Evolutionary conservation across 2,888 invertebrate species (phyloP).

Genomic region (Notodonta ziczac): DNA sequence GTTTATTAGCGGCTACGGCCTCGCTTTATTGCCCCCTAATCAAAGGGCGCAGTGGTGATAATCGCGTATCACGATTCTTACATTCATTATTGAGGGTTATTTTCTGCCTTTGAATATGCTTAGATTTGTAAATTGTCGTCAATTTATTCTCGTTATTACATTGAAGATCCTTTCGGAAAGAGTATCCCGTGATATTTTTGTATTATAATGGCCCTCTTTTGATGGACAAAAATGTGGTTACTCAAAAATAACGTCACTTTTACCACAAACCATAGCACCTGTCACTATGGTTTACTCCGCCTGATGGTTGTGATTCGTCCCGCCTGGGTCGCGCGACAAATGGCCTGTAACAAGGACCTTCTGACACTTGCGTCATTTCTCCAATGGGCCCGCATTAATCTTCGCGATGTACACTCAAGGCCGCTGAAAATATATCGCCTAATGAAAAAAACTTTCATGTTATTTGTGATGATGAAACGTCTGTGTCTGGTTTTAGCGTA

Average conservation of each 20-base stretch:
- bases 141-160: not conserved
- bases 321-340: constrained; percentile 28
- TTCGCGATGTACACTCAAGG: constrained; percentile 19
- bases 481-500: no score
- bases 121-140: not conserved
- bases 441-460: not conserved
- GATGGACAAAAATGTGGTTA: not conserved
- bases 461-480: not conserved
- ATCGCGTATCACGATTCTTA: not conserved
- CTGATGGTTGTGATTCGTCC: constrained; percentile 34
- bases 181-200: no score
- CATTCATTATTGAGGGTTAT: not conserved
- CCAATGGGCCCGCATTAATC: constrained; percentile 35
- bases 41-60: not conserved
- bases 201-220: not conserved
- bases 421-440: constrained; percentile 16
- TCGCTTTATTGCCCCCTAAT: not conserved
- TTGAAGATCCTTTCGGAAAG: no score
- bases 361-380: constrained; percentile 28
- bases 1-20: not conserved
- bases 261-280: constrained; percentile 10
- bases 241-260: constrained; percentile 22
- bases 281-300: constrained; percentile 25
- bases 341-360: constrained; percentile 23
- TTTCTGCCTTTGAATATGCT: not conserved